A percentile compares a stretch with the other conserved stretches of the same genome.
phyloP scores from a whole-genome alignment of 2,888 invertebrate genomes.

The Epinotia demarniana region DNA sequence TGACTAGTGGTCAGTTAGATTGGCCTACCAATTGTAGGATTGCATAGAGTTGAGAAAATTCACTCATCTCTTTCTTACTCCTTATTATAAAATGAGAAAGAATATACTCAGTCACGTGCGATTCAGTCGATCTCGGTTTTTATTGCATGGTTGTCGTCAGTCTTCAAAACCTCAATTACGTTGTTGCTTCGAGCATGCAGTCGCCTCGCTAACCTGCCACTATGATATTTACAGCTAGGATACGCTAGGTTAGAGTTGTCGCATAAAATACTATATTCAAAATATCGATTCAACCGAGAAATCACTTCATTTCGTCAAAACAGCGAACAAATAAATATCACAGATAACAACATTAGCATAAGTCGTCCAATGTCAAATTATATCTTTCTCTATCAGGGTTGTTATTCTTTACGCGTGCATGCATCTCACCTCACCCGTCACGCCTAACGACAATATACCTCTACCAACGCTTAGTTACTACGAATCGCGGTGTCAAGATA shows the following conservation, averaged over 20 bases:
- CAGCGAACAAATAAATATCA: no score
- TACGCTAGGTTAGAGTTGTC: slow-evolving; percentile 18
- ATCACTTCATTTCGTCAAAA: no score
- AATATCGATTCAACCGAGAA: no score
- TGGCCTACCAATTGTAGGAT: neutral
- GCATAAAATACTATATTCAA: neutral
- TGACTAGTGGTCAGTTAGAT: no score
- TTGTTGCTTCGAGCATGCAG: slow-evolving; percentile 54
- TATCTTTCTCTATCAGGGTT: no score
- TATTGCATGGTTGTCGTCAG: slow-evolving; percentile 72
- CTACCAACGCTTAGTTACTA: no score
- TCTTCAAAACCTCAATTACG: slow-evolving; percentile 66
- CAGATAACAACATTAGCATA: no score
- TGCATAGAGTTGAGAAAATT: neutral
- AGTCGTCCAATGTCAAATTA: no score
- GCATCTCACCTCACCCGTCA: no score
- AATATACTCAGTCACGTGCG: neutral
- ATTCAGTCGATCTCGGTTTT: slow-evolving; percentile 53
- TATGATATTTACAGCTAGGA: slow-evolving; percentile 27
- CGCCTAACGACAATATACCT: no score
- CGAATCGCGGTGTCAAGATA: no score
- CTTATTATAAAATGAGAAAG: neutral
- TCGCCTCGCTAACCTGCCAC: slow-evolving; percentile 29
- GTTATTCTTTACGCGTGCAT: no score
- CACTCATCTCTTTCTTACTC: neutral